Evolutionary conservation across 30 jellyfish, hydroid and myxozoan species (phyloP).

Genomic region (Turritopsis rubra): DNA sequence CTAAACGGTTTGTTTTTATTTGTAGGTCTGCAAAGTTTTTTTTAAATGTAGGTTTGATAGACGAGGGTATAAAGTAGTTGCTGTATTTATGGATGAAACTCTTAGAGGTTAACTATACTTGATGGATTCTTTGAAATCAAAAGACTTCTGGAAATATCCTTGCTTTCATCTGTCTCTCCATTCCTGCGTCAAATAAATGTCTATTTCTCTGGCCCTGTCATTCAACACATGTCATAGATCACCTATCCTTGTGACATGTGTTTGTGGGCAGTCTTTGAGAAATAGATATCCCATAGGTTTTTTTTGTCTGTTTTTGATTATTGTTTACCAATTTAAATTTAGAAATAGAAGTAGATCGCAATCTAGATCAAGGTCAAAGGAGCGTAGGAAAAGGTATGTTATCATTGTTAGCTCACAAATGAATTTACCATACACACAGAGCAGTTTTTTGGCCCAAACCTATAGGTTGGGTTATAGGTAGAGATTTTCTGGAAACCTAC

Average conservation of each 20-base stretch:
- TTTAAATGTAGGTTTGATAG: slow-evolving; percentile 35
- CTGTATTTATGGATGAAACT: slow-evolving; percentile 19
- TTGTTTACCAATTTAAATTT: neutral
- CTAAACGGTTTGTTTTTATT: slow-evolving; percentile 27
- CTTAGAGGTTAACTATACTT: slow-evolving; percentile 35
- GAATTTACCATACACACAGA: too few relatives aligned
- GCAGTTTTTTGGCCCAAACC: too few relatives aligned
- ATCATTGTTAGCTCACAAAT: neutral
- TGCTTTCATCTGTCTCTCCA: neutral
- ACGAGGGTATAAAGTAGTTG: slow-evolving; percentile 21
- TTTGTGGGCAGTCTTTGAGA: neutral
- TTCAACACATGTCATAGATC: neutral
- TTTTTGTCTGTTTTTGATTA: neutral
- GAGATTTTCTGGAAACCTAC: too few relatives aligned
- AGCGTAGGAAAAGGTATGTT: slow-evolving; percentile 16
- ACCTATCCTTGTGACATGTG: neutral
- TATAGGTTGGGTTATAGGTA: too few relatives aligned
- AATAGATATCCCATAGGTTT: neutral
- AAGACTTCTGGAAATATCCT: neutral
- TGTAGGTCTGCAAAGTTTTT: slow-evolving; percentile 35
- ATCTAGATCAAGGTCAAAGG: slow-evolving; percentile 21
- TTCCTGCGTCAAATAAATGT: too few relatives aligned
- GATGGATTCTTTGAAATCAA: slow-evolving; percentile 23
- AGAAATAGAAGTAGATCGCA: slow-evolving; percentile 18
- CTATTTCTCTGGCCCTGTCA: too few relatives aligned